Evolutionary conservation across 2,113 vertebrate genomes (phyloP), one percentile per base, ranked within the genome.

Genomic region (Platysternon megacephalum): DNA sequence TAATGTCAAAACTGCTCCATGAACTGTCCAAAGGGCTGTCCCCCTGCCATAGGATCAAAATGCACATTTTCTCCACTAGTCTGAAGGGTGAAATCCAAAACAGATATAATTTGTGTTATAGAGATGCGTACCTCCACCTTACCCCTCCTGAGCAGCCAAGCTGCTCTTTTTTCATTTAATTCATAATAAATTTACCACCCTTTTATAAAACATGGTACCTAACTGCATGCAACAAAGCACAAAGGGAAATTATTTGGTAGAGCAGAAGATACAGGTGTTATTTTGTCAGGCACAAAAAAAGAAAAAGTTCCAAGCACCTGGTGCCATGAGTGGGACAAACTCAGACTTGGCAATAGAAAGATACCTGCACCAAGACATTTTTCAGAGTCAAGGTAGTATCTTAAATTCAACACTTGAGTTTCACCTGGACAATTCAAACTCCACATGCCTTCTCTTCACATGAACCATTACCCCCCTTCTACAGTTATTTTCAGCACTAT

Each of bases 1-100:
- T 76, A 0, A 86, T 1, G 8, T 0, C 1, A 61, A n/a, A 68
- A 26, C 14, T n/a, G 42, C 32, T 29, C 5, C 1, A 46, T 1
- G 1, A 84, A 42, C 48, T 1, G 68, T 39, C 48, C 52, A 28
- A 48, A 6, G 2, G 53, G 80, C 88, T n/a, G 78, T 65, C 82
- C 35, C 0, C 55, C 78, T 56, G 28, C 2, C 61, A 46, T 7
- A 13, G n/a, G 55, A 85, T 2, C 65, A 53, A 28, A n/a, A 21
- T 0, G 28, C 29, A 0, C 0, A 2, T 56, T 68, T 82, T 3
- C 48, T 24, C 74, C n/a, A 0, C 0, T 11, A 87, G 61, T 76
- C 83, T 80, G 4, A 82, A 35, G 11, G n/a, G 29, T 42, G 24
- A 42, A 65, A 9, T 2, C n/a, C 21, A 56, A 46, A 42, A 35